Base-by-base conservation (phyloP, 2,888 invertebrate species). In the Pollenia griseotomentosa region DNA sequence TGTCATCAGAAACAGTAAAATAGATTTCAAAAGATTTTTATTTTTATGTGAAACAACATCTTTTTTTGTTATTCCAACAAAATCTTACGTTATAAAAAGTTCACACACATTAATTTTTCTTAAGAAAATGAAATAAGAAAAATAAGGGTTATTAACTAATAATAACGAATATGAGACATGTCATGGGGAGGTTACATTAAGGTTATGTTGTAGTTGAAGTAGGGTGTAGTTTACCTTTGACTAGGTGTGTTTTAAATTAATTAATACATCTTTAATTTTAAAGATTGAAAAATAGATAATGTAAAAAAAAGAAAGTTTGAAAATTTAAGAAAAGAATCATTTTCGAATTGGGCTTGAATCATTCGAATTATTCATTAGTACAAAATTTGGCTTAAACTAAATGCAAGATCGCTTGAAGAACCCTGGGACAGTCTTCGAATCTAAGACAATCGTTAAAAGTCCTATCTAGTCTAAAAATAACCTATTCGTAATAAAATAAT, bases 171-270 rank as follows among this genome's bases (percentile, higher is more conserved):
- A 16, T 2, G 19, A 23, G 19, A 16, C 23, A 57, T 16, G 33
- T 40, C 14, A n/a, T 61, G 33, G 33, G 33, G 33, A 33, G 33
- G 33, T 6, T 33, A 5, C 6, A 33, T 33, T 40, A n/a, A 14
- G 40, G 61, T 61, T 61, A 44, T 65, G 16, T 16, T 44, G 44
- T 11, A 44, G 19, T n/a, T 16, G 42, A 16, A 40, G 68, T 68
- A 12, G 23, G 48, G 23, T 48, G 66, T 51, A 23, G 53, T 53
- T 33, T 51, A 14, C 44, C 40, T 57, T 73, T 46, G 33, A 46
- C 19, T 73, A 46, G 71, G 71, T 57, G 71, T 73, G 57, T 44
- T 68, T 68, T 73, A 46, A 71, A 44, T 73, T 73, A 73, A 73
- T 44, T 44, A 73, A 68, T 9, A 51, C 7, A 65, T 33, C 2